These are phyloP conservation scores for Geophilus truncorum DNA, from an alignment of 2,888 invertebrate genomes.

Conservation along the genomic window DNA sequence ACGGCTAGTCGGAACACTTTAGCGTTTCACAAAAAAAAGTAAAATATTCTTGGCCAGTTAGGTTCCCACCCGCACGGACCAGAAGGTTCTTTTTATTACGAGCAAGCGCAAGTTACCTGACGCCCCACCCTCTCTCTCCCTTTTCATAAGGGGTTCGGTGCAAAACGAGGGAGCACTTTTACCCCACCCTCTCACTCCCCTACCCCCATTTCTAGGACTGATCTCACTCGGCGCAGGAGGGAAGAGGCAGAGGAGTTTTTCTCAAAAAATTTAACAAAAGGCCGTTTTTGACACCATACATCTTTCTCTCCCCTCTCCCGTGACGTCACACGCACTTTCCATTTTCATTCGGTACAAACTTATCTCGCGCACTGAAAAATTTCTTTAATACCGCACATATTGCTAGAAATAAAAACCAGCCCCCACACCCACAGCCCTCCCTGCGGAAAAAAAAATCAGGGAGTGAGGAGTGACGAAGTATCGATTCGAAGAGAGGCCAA, in stretches of 20 bases:
- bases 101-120: neutral
- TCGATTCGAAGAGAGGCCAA: neutral
- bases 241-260: neutral
- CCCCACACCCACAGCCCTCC: neutral
- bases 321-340: neutral
- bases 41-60: slow-evolving; percentile 9
- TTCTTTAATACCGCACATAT: slow-evolving; percentile 4
- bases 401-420: neutral
- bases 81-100: neutral
- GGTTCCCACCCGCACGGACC: slow-evolving; percentile 8
- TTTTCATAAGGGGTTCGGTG: slow-evolving; percentile 12
- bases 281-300: neutral
- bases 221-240: neutral
- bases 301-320: neutral
- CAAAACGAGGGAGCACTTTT: slow-evolving; percentile 18
- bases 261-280: slow-evolving; percentile 1
- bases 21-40: neutral
- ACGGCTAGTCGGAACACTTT: neutral
- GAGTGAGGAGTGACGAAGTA: neutral
- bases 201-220: slow-evolving; percentile 1
- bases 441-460: neutral
- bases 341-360: neutral
- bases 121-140: neutral
- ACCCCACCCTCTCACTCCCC: neutral
- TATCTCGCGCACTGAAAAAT: neutral